Evolutionary conservation across 2,888 invertebrate species (phyloP).

Genomic region (Zelleria hepariella): DNA sequence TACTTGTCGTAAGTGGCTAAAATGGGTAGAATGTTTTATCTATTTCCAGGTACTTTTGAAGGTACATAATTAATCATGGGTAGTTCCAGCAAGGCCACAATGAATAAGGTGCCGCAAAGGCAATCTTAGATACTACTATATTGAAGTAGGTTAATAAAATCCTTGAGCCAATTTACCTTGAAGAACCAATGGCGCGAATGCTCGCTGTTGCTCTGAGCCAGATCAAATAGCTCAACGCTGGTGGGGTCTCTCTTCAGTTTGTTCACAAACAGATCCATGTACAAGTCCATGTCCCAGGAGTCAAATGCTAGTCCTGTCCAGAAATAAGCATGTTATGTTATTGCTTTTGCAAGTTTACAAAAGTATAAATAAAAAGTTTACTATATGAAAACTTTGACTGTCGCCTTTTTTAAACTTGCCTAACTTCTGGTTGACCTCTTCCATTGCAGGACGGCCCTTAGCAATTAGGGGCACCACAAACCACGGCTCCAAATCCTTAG

Average conservation of each 20-base stretch:
- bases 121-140: too few species aligned
- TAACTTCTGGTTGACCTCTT: conserved; percentile 82
- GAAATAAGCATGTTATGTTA: not conserved
- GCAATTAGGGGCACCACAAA: conserved; percentile 86
- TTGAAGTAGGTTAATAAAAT: too few species aligned
- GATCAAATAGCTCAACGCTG: conserved; percentile 97
- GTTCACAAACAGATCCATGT: conserved; percentile 87
- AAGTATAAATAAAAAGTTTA: too few species aligned
- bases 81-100: too few species aligned
- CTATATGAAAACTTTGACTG: conserved; percentile 2
- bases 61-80: too few species aligned
- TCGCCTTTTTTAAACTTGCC: conserved; percentile 69
- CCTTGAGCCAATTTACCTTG: conserved; percentile 67
- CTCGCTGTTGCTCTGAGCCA: conserved; percentile 98
- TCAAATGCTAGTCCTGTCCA: conserved; percentile 88
- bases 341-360: conserved; percentile 1
- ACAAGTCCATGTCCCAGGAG: conserved; percentile 92
- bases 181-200: conserved; percentile 99
- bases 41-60: too few species aligned
- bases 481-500: conserved; percentile 78
- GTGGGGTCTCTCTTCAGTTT: conserved; percentile 93
- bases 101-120: too few species aligned
- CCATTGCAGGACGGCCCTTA: conserved; percentile 83
- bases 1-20: too few species aligned
- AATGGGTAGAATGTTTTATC: too few species aligned